Conservation (phyloP, 2,888 invertebrate genomes). For the Lepidonotus clava region DNA sequence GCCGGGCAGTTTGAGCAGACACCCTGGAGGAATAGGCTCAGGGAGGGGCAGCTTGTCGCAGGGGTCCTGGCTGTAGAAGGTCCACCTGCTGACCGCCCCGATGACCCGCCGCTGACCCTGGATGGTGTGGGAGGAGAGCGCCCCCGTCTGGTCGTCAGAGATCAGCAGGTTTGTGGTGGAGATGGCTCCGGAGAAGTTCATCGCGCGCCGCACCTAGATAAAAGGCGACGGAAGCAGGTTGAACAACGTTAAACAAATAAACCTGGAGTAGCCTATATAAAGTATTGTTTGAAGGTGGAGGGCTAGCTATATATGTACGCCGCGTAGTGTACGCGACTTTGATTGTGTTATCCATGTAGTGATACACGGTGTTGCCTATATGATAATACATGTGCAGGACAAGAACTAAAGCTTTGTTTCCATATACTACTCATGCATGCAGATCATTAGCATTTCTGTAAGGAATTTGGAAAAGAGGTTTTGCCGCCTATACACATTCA, state of each 20-base stretch:
- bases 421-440: too few species aligned
- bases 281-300: too few species aligned
- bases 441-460: too few species aligned
- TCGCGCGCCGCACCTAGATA: slow-evolving; percentile 34
- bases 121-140: slow-evolving; percentile 60
- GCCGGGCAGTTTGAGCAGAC: slow-evolving; percentile 46
- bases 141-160: slow-evolving; percentile 51
- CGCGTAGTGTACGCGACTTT: too few species aligned
- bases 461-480: too few species aligned
- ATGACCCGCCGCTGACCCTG: slow-evolving; percentile 50
- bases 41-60: slow-evolving; percentile 52
- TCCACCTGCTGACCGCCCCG: slow-evolving; percentile 60
- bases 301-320: too few species aligned
- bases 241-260: neutral
- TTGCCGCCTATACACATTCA: too few species aligned
- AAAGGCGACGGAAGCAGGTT: neutral
- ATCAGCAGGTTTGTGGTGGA: slow-evolving; percentile 58
- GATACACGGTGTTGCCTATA: too few species aligned
- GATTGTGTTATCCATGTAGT: too few species aligned
- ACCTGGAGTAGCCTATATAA: neutral
- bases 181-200: slow-evolving; percentile 55
- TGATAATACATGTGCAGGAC: too few species aligned
- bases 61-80: slow-evolving; percentile 52
- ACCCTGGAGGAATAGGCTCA: slow-evolving; percentile 49
- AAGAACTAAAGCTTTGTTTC: too few species aligned